A percentile compares a stretch with the other conserved stretches of the same genome.
Evolutionary conservation across 2,113 vertebrate species (phyloP).

Genomic region (Melanerpes aurifrons): DNA sequence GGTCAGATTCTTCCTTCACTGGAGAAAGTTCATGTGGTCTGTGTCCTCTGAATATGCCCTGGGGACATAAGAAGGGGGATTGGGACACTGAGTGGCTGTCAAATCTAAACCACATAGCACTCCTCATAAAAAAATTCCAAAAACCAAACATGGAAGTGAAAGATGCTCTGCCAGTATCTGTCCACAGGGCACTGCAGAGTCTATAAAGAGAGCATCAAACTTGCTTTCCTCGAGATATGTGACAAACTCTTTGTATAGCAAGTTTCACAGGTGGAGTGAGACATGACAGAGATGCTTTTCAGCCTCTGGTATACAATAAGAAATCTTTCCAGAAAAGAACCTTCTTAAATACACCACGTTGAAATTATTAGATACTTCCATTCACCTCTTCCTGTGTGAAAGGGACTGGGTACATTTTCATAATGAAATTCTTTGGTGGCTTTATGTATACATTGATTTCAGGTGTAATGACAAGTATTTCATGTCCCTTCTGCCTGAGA

Average conservation of each 20-base stretch:
- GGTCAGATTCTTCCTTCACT: conserved; percentile 80
- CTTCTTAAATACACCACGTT: background rate
- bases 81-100: conserved; percentile 79
- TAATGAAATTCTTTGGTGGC: conserved; percentile 65
- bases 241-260: conserved; percentile 80
- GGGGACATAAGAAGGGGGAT: conserved; percentile 82
- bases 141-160: conserved; percentile 53
- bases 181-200: conserved; percentile 86
- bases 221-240: conserved; percentile 35
- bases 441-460: conserved; percentile 72
- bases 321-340: conserved; percentile 68
- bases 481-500: conserved; percentile 80
- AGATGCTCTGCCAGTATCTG: conserved; percentile 48
- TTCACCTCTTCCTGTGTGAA: conserved; percentile 45
- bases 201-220: conserved; percentile 81
- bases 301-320: background rate
- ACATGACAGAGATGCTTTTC: background rate
- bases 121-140: conserved; percentile 65
- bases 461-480: conserved; percentile 76
- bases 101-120: conserved; percentile 81
- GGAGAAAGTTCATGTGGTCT: conserved; percentile 81
- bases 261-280: background rate
- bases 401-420: conserved; percentile 70
- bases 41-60: background rate
- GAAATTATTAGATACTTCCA: no score